A percentile compares a stretch with the other conserved stretches of the same genome.
These are phyloP conservation scores for Allygus modestus DNA, from an alignment of 2,888 invertebrate species.

Conservation along the genomic window DNA sequence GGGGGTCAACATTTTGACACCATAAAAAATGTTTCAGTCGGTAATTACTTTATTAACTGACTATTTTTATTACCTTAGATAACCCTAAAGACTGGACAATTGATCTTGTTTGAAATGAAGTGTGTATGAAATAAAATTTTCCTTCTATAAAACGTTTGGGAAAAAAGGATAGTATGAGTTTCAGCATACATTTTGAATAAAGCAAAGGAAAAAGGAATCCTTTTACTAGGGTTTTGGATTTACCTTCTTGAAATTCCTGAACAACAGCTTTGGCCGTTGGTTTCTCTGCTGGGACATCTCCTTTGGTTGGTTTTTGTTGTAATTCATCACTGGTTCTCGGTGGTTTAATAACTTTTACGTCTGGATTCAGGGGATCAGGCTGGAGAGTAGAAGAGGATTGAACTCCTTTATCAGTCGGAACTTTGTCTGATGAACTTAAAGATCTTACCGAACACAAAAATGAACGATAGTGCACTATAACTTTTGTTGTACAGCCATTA, in stretches of 20 bases:
- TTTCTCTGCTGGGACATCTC: conserved; percentile 25
- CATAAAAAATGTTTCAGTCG: no score
- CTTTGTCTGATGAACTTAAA: conserved; percentile 39
- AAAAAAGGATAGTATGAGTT: no score
- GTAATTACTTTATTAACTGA: no score
- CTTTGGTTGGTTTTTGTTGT: background rate
- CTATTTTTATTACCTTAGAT: no score
- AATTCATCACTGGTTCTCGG: background rate
- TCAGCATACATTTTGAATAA: no score
- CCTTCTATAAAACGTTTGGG: no score
- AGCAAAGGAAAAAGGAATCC: no score
- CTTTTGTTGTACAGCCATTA: background rate
- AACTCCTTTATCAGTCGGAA: background rate
- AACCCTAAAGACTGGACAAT: no score
- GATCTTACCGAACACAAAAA: conserved; percentile 15
- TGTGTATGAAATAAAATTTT: no score
- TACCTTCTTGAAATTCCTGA: conserved; percentile 32
- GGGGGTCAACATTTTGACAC: no score
- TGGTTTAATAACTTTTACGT: conserved; percentile 25
- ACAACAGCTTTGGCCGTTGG: conserved; percentile 41
- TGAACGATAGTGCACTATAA: conserved; percentile 18
- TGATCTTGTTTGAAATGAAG: no score
- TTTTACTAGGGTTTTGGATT: no score
- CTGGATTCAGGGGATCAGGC: conserved; percentile 42
- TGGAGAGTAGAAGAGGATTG: background rate